Base-by-base conservation (phyloP, 2,113 vertebrate genomes). In the Peromyscus polionotus region DNA sequence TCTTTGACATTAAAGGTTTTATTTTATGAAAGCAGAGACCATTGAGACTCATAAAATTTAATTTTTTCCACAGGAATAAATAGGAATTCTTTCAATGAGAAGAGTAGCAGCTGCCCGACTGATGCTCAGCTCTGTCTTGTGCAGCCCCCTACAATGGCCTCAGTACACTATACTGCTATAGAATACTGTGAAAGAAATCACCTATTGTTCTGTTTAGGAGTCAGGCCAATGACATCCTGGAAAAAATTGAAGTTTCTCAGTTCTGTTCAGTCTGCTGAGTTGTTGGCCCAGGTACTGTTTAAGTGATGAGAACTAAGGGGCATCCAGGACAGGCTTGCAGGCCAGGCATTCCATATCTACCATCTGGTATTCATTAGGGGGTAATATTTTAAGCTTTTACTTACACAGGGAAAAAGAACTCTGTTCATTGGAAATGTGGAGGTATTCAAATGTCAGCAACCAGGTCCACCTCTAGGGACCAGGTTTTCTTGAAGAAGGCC, bases 141-240 rank as follows among this genome's bases (percentile, higher is more conserved):
- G 10, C 59, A 24, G 8, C 19, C 12, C n/a, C 33, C 79, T 36
- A 59, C 10, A 81, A 54, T 83, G 79, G 36, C 54, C 51, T 59
- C 17, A 6, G 77, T 70, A 1, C 26, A 19, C n/a, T 63, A 3
- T 42, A 1, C 24, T 39, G 22, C 81, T 39, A 3, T 14, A 95
- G 97, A 98, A 96, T 94, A 99, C 99, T 99, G 99, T 99, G 90
- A 99, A 99, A 93, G 99, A 99, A 98, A 99, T 99, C 0, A 99
- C 98, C 1, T 99, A 99, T 98, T 99, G 99, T 94, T 99, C 99
- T 83, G 99, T 99, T 89, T 99, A 97, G 99, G 99, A 57, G 99
- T 99, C 8, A 99, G 99, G 96, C 99, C 24, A 99, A 88, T 91
- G 99, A 99, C 20, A 99, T 98, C 39, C 98, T 99, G 4, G 99